These are phyloP conservation scores for Athalia cordata DNA, from an alignment of 2,888 invertebrate species.

Conservation along the genomic window DNA sequence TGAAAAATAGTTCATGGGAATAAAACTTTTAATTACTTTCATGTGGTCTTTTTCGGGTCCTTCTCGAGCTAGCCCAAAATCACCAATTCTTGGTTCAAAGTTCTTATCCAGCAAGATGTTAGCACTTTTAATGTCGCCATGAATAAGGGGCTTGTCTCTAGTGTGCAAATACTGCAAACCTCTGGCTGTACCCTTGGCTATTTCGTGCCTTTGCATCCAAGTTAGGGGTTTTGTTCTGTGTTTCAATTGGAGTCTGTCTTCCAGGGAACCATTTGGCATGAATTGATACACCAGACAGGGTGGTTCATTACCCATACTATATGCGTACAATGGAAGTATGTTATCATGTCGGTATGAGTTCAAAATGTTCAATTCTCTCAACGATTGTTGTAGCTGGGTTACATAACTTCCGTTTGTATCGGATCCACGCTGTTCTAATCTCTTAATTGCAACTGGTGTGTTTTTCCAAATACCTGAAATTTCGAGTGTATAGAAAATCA, in stretches of 20 bases:
- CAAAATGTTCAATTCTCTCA: slow-evolving; percentile 85
- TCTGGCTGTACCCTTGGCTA: slow-evolving; percentile 91
- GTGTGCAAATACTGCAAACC: slow-evolving; percentile 95
- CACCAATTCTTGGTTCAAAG: slow-evolving; percentile 93
- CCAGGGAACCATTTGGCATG: slow-evolving; percentile 94
- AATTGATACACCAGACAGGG: slow-evolving; percentile 95
- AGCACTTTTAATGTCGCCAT: slow-evolving; percentile 97
- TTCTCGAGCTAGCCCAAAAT: slow-evolving; percentile 94
- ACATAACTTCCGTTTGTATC: slow-evolving; percentile 73
- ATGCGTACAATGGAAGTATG: slow-evolving; percentile 91
- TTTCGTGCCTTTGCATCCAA: slow-evolving; percentile 86
- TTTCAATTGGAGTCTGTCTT: slow-evolving; percentile 81
- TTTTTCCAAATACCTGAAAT: slow-evolving; percentile 86
- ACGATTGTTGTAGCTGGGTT: slow-evolving; percentile 80
- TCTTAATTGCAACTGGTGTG: slow-evolving; percentile 91
- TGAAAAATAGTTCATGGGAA: not conserved
- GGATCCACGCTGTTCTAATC: slow-evolving; percentile 79
- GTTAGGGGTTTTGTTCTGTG: slow-evolving; percentile 79
- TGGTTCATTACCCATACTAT: slow-evolving; percentile 84
- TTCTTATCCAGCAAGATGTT: slow-evolving; percentile 94
- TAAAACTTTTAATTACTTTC: slow-evolving; percentile 59
- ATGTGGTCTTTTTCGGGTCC: slow-evolving; percentile 79
- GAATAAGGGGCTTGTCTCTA: slow-evolving; percentile 88
- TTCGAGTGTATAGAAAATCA: not conserved
- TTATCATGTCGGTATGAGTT: slow-evolving; percentile 93